Percentiles rank a stretch among this genome's conserved stretches.
phyloP scores from a whole-genome alignment of 2,797 vertebrate species.

The Propithecus perrieri region DNA sequence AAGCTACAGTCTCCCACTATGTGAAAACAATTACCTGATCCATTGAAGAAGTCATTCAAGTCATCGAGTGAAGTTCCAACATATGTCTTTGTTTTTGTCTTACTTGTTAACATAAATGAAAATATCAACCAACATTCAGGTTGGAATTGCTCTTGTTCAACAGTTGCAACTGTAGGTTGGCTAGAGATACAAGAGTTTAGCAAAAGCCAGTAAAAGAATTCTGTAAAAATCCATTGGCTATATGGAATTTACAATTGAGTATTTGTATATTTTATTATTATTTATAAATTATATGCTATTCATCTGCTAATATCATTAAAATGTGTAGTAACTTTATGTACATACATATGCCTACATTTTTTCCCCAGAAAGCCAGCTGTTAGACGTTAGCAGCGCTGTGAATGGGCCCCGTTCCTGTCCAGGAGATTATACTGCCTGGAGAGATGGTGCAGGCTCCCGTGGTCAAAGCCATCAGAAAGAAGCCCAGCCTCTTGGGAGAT shows the following conservation, averaged over 20 bases:
- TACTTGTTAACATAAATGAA: not conserved
- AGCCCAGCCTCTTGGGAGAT: not conserved
- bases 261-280: not conserved
- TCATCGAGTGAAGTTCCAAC: not conserved
- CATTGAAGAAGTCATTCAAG: not conserved
- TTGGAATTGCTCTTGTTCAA: not conserved
- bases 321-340: not conserved
- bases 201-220: not conserved
- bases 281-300: not conserved
- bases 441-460: not conserved
- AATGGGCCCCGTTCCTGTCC: not conserved
- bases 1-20: not conserved
- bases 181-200: not conserved
- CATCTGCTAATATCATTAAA: not conserved
- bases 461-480: not conserved
- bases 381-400: not conserved
- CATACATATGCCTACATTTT: not conserved
- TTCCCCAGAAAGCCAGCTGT: not conserved
- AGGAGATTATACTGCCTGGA: not conserved
- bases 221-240: not conserved
- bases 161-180: not conserved
- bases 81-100: not conserved
- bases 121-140: not conserved
- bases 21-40: not conserved
- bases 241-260: not conserved